Percentiles rank a stretch among this genome's conserved stretches.
These are phyloP conservation scores for Hybognathus amarus DNA, from an alignment of 2,797 vertebrate genomes.

Conservation along the genomic window DNA sequence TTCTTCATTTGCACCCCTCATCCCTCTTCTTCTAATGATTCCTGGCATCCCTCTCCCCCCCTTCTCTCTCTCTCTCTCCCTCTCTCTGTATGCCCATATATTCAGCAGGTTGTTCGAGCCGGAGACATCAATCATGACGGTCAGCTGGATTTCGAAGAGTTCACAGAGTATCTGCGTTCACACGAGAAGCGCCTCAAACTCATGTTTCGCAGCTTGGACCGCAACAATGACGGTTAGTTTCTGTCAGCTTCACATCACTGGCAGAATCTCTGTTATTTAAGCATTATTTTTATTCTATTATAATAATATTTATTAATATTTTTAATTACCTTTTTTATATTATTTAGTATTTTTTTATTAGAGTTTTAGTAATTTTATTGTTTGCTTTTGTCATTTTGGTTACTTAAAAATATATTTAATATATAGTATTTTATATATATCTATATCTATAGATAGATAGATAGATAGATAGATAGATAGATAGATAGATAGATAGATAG, in stretches of 20 bases:
- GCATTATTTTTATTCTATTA: not conserved
- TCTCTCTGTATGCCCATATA: slow-evolving; percentile 29
- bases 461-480: no score
- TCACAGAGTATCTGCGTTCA: slow-evolving; percentile 79
- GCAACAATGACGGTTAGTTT: slow-evolving; percentile 85
- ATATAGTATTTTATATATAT: no score
- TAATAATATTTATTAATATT: not conserved
- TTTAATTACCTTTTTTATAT: not conserved
- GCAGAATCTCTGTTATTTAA: not conserved
- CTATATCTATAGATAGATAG: no score
- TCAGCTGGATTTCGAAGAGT: slow-evolving; percentile 87
- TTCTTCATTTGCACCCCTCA: slow-evolving; percentile 11
- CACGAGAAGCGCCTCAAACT: slow-evolving; percentile 85
- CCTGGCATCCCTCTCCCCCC: slow-evolving; percentile 34
- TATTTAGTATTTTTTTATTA: not conserved
- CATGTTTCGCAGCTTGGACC: slow-evolving; percentile 87
- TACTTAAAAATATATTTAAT: no score
- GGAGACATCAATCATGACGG: slow-evolving; percentile 82
- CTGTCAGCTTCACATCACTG: not conserved
- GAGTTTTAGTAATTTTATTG: no score
- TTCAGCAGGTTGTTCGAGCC: slow-evolving; percentile 77
- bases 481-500: no score
- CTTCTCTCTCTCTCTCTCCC: slow-evolving; percentile 4
- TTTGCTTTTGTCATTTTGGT: no score
- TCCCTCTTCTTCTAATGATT: slow-evolving; percentile 35